Evolutionary conservation across 2,888 invertebrate genomes (phyloP), one percentile per base, ranked within the genome.

Genomic region (Balanococcus diminutus): DNA sequence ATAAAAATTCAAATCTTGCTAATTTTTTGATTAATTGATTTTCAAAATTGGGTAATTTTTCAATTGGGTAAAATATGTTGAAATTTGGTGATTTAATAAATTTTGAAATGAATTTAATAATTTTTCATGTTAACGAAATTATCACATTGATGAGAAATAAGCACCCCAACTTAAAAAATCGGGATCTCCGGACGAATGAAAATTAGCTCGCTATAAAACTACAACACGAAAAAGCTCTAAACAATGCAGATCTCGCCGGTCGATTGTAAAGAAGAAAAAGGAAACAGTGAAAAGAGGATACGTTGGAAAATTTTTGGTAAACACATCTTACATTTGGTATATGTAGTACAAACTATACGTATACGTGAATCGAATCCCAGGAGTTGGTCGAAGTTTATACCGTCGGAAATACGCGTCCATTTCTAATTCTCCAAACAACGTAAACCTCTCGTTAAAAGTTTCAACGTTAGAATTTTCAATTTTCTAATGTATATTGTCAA

Each of bases 331-430:
- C 22, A 56, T 56, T n/a, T 56, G 6, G 56, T 4, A 14, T 5
- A 14, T 51, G 6, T 14, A 5, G 46, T 46, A 56, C 67, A 67
- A 67, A 67, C 28, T 67, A n/a, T n/a, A n/a, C n/a, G n/a, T n/a
- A n/a, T n/a, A 67, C 67, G 67, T 67, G 67, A 67, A 67, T 67
- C 67, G 67, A 67, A 67, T 67, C 67, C 67, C 67, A 67, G 67
- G 67, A 67, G 67, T 67, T 67, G 25, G 67, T 67, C 28, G 67
- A 67, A 67, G 67, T 67, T 67, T 67, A 56, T 56, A 67, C 6
- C 14, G 28, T 67, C 67, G 67, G 67, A 67, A 67, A 67, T 67
- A 11, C 67, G 28, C 67, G 28, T 67, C 67, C 56, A 56, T 56
- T 56, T 67, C 67, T 67, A 67, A 67, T 67, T 67, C 67, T 28